Conservation (phyloP, 2,113 vertebrate species). For the Marmota monax region DNA sequence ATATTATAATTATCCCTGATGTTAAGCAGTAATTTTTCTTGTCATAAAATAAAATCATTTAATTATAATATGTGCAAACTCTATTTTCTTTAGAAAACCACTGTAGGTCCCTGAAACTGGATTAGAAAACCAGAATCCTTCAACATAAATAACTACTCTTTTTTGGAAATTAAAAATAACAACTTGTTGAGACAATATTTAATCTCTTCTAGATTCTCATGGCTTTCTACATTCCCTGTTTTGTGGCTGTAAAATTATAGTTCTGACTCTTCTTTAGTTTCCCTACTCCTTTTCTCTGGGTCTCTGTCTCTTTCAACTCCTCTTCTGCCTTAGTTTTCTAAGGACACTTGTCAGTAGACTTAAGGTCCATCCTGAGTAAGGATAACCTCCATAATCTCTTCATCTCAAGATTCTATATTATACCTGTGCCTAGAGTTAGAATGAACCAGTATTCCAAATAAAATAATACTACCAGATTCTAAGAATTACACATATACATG, state of each 20-base stretch:
- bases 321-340: not conserved
- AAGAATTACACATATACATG: not conserved
- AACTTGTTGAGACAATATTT: not conserved
- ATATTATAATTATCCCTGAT: slow-evolving; percentile 21
- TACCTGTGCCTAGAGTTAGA: not conserved
- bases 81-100: slow-evolving; percentile 7
- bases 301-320: not conserved
- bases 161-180: slow-evolving; percentile 33
- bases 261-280: not conserved
- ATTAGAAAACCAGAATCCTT: slow-evolving; percentile 11
- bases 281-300: not conserved
- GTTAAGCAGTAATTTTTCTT: slow-evolving; percentile 5
- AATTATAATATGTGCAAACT: not conserved
- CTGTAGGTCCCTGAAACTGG: not conserved
- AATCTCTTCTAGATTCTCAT: not conserved
- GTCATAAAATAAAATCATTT: not conserved
- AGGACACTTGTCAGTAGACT: not conserved
- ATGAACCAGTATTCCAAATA: not conserved
- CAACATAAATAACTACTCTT: slow-evolving; percentile 6
- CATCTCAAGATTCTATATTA: not conserved
- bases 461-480: not conserved
- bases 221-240: no score
- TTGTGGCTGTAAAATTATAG: not conserved
- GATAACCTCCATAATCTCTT: not conserved
- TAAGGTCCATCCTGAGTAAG: not conserved